A percentile compares a stretch with the other conserved stretches of the same genome.
Evolutionary conservation across 2,888 invertebrate species (phyloP).

Genomic region (Oligia latruncula): DNA sequence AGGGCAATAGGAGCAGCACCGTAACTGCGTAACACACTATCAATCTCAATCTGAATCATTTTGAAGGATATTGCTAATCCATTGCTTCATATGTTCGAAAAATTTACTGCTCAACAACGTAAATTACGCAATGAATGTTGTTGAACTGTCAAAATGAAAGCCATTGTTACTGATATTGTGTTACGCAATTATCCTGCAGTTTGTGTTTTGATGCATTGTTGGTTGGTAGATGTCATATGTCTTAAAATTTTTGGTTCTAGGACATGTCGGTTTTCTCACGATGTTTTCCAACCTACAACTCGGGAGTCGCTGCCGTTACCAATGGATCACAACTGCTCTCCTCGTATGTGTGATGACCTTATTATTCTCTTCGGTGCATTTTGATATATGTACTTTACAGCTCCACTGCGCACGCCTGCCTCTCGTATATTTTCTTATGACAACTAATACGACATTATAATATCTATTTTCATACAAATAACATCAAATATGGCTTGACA

Average conservation of each 20-base stretch:
- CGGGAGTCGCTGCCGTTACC: neutral
- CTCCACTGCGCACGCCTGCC: neutral
- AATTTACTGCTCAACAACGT: neutral
- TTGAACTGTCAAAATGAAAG: neutral
- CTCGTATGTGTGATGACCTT: neutral
- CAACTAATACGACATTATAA: constrained; percentile 54
- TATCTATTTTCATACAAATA: constrained; percentile 65
- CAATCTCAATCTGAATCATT: neutral
- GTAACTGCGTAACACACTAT: neutral
- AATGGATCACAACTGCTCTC: neutral
- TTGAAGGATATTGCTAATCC: neutral
- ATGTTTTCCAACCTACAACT: neutral
- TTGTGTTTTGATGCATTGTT: neutral
- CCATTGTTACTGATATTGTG: neutral
- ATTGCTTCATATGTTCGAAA: neutral
- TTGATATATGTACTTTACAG: neutral
- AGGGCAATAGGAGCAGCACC: no score
- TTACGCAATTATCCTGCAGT: neutral
- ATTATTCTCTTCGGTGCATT: neutral
- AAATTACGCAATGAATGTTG: neutral
- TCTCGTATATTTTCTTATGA: constrained; percentile 33
- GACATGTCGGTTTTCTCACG: no score
- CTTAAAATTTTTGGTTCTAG: neutral
- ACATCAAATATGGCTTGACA: constrained; percentile 65
- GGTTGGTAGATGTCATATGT: neutral